Evolutionary conservation across 2,888 invertebrate genomes (phyloP).

Genomic region (Drosophila testacea): DNA sequence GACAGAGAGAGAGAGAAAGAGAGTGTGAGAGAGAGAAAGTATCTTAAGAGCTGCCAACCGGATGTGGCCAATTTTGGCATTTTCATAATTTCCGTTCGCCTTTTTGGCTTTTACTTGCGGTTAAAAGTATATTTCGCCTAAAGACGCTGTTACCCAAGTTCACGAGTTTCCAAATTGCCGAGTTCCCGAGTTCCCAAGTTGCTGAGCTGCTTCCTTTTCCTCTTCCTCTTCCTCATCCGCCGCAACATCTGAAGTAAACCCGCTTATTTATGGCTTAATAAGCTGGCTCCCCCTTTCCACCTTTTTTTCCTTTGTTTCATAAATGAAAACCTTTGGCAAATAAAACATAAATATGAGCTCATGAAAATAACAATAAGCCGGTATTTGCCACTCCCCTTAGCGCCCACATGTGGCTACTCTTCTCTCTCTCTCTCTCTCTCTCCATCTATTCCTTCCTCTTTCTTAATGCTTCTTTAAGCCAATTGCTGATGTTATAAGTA

Average conservation of each 20-base stretch:
- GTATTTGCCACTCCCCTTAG: not conserved
- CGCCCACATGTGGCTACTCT: slow-evolving; percentile 5
- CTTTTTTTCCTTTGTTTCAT: not conserved
- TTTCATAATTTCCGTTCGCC: slow-evolving; percentile 75
- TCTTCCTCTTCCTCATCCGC: slow-evolving; percentile 26
- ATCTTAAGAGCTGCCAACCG: slow-evolving; percentile 36
- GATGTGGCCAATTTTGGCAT: slow-evolving; percentile 74
- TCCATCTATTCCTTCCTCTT: not conserved
- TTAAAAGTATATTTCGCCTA: slow-evolving; percentile 33
- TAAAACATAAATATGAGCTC: slow-evolving; percentile 55
- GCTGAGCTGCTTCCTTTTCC: slow-evolving; percentile 42
- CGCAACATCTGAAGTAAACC: slow-evolving; percentile 45
- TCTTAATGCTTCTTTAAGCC: slow-evolving; percentile 6
- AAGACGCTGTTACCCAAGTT: slow-evolving; percentile 13
- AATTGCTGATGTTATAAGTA: slow-evolving; percentile 17
- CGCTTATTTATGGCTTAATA: slow-evolving; percentile 72
- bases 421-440: not conserved
- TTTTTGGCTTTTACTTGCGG: slow-evolving; percentile 36
- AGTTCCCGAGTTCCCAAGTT: slow-evolving; percentile 9
- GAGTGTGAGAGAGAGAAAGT: slow-evolving; percentile 18
- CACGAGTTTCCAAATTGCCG: slow-evolving; percentile 9
- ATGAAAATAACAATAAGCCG: slow-evolving; percentile 45
- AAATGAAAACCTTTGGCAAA: slow-evolving; percentile 31
- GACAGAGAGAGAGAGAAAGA: slow-evolving; percentile 11
- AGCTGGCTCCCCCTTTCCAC: slow-evolving; percentile 20